These are phyloP conservation scores for Cyrtonyx montezumae DNA, from an alignment of 2,113 vertebrate species.

Conservation along the genomic window DNA sequence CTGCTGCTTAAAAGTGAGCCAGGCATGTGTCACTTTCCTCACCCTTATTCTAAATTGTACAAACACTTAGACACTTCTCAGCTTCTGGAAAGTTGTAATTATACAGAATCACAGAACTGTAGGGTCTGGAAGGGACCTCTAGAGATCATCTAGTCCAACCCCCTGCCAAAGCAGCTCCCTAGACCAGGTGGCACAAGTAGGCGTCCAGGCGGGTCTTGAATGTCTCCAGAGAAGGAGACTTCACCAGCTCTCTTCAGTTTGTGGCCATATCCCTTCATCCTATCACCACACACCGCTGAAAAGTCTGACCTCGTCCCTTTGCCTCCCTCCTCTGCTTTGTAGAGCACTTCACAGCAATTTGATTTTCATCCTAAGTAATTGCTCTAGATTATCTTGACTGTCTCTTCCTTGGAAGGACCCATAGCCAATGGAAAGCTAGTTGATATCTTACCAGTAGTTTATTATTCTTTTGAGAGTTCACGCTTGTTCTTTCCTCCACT, in stretches of 20 bases:
- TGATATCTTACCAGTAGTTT: constrained; percentile 36
- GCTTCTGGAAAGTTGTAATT: constrained; percentile 28
- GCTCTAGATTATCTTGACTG: not conserved
- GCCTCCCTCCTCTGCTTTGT: not conserved
- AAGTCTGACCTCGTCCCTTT: too few species aligned
- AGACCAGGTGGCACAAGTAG: too few species aligned
- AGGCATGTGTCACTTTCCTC: constrained; percentile 24
- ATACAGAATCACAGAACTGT: too few species aligned
- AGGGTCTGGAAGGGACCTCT: too few species aligned
- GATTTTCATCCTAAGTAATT: constrained; percentile 31
- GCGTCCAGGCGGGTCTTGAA: too few species aligned
- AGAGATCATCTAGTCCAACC: too few species aligned
- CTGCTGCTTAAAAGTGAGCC: not conserved
- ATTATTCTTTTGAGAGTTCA: constrained; percentile 15
- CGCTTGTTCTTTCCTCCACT: not conserved
- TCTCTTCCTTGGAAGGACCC: not conserved
- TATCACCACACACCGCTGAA: too few species aligned
- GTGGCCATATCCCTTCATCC: too few species aligned
- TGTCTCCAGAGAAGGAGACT: too few species aligned
- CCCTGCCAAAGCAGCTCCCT: too few species aligned
- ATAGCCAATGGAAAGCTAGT: not conserved
- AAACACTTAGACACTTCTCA: constrained; percentile 16
- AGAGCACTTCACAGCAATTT: constrained; percentile 9
- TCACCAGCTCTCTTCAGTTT: too few species aligned
- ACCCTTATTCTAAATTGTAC: not conserved